These are phyloP conservation scores for Poeciliopsis paucimaculata DNA, from an alignment of 2,797 vertebrate genomes.

Conservation along the genomic window DNA sequence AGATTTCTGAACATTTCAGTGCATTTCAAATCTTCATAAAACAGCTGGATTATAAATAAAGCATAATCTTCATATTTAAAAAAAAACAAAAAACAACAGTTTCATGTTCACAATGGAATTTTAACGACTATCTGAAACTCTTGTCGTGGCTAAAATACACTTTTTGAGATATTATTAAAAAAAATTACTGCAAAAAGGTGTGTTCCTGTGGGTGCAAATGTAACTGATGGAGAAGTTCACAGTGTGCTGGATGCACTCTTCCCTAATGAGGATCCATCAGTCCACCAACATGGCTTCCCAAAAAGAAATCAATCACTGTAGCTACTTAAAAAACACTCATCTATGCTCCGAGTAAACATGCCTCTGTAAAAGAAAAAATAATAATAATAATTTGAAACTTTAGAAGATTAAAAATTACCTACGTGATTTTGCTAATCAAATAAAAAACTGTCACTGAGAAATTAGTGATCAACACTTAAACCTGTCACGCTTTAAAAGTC, in stretches of 20 bases:
- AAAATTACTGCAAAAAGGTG: not conserved
- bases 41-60: slow-evolving; percentile 1
- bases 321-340: slow-evolving; percentile 51
- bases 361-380: not conserved
- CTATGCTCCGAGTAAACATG: slow-evolving; percentile 8
- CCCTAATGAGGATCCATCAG: slow-evolving; percentile 79
- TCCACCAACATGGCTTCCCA: slow-evolving; percentile 78
- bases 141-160: not conserved
- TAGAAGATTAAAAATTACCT: not conserved
- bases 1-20: not conserved
- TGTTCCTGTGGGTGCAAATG: slow-evolving; percentile 18
- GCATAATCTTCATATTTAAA: not conserved
- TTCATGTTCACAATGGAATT: not conserved
- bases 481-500: not conserved
- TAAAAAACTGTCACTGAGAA: not conserved
- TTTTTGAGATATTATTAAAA: not conserved
- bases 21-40: not conserved
- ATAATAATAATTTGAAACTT: slow-evolving; percentile 4
- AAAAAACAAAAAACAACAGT: not conserved
- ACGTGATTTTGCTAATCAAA: not conserved
- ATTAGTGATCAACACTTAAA: not conserved
- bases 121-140: not conserved
- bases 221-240: slow-evolving; percentile 79
- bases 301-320: slow-evolving; percentile 79
- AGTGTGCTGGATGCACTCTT: slow-evolving; percentile 74